Evolutionary conservation across 2,888 invertebrate species (phyloP).

Genomic region (Cylloceria caligata): DNA sequence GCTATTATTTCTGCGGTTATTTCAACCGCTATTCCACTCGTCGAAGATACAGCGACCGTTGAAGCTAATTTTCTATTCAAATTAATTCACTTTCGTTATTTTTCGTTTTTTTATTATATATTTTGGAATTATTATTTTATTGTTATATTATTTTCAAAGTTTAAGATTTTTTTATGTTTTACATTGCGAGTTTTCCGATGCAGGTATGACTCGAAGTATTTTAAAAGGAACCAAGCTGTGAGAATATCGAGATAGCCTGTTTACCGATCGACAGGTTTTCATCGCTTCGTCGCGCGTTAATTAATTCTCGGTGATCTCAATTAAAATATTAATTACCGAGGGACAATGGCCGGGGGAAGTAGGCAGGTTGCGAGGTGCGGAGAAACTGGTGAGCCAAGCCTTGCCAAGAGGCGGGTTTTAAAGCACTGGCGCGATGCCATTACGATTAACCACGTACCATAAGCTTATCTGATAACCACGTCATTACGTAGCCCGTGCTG

Average conservation of each 20-base stretch:
- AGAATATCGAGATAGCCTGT: constrained; percentile 76
- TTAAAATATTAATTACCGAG: constrained; percentile 83
- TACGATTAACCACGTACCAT: constrained; percentile 82
- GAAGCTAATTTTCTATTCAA: background rate
- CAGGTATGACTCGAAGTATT: constrained; percentile 17
- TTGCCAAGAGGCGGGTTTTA: constrained; percentile 74
- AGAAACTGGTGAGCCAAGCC: constrained; percentile 49
- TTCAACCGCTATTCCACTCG: background rate
- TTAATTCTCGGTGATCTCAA: constrained; percentile 82
- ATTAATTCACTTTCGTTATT: background rate
- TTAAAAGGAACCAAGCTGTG: constrained; percentile 36
- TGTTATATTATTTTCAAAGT: background rate
- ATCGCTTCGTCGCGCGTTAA: constrained; percentile 79
- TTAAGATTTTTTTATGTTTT: background rate
- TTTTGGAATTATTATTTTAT: too few species aligned
- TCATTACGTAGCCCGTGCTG: constrained; percentile 76
- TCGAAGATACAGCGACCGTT: background rate
- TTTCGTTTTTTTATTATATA: background rate
- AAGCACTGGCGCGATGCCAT: constrained; percentile 80
- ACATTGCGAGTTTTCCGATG: background rate
- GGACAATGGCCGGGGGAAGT: constrained; percentile 76
- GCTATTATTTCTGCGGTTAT: constrained; percentile 7
- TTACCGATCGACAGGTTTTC: constrained; percentile 68
- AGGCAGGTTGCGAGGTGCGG: constrained; percentile 49
- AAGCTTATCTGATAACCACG: constrained; percentile 82